Percentiles rank a stretch among this genome's conserved stretches.
phyloP scores from a whole-genome alignment of 2,797 vertebrate species.

The Coccyzus lansbergi region DNA sequence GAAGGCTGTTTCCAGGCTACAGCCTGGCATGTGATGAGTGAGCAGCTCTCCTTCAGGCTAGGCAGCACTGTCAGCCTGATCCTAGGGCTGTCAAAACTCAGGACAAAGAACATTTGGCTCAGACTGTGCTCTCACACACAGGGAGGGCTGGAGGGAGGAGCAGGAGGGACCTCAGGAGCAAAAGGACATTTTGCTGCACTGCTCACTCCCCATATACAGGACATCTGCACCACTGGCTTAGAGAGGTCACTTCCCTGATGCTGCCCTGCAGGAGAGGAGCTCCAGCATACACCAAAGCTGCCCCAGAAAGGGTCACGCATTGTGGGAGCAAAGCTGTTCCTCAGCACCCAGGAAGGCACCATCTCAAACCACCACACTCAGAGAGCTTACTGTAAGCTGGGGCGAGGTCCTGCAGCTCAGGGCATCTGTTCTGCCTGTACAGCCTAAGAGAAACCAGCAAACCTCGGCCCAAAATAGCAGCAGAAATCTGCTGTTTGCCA shows the following conservation, averaged over 20 bases:
- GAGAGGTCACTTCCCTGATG: neutral
- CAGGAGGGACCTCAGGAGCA: neutral
- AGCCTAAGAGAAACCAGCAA: neutral
- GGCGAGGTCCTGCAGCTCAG: neutral
- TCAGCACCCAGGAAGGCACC: neutral
- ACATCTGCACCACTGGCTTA: neutral
- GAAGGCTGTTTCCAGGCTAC: neutral
- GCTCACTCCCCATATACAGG: neutral
- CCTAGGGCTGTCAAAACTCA: neutral
- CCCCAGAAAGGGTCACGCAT: neutral
- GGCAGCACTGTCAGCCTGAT: neutral
- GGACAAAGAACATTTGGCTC: neutral
- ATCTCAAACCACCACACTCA: neutral
- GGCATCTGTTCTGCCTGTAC: neutral
- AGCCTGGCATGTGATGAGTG: fast-evolving
- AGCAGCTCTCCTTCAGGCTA: neutral
- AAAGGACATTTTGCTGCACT: neutral
- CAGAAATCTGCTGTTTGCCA: neutral
- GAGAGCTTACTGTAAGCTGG: neutral
- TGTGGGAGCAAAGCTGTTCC: neutral
- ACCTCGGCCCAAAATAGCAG: neutral
- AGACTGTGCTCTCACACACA: neutral
- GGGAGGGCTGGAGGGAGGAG: neutral
- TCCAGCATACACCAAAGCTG: neutral
- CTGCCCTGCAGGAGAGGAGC: neutral